phyloP scores from a whole-genome alignment of 2,113 vertebrate species.

The Phalacrocorax pelagicus region DNA sequence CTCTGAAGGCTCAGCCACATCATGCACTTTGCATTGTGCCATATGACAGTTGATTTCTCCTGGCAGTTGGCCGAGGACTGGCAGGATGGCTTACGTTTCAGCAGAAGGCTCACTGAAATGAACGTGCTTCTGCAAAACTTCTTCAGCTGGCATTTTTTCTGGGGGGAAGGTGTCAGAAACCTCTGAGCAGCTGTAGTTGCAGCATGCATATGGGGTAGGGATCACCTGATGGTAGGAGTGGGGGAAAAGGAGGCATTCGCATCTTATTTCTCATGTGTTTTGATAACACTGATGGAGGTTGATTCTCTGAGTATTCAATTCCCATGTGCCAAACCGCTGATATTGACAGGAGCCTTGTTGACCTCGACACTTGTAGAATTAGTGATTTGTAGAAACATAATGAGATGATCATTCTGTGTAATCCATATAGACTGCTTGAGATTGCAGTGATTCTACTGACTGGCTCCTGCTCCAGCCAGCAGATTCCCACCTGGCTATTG shows the following conservation, averaged over 20 bases:
- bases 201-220: not conserved
- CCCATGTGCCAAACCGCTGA: not conserved
- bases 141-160: not conserved
- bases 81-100: not conserved
- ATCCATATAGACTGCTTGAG: not conserved
- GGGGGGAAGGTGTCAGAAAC: not conserved
- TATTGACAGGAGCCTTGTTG: conserved; percentile 28
- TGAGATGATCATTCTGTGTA: conserved; percentile 5
- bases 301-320: conserved; percentile 15
- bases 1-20: not conserved
- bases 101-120: not conserved
- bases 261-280: not conserved
- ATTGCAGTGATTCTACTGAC: not conserved
- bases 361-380: not conserved
- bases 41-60: not conserved
- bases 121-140: not conserved
- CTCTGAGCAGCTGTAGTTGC: not conserved
- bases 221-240: not conserved
- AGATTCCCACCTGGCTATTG: not conserved
- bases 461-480: not conserved
- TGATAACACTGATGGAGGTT: not conserved
- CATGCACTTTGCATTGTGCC: not conserved
- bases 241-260: not conserved
- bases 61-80: not conserved
- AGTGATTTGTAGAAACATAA: conserved; percentile 11